These are phyloP conservation scores for Scaptomyza caliginosa DNA, from an alignment of 2,888 invertebrate genomes.

Conservation along the genomic window DNA sequence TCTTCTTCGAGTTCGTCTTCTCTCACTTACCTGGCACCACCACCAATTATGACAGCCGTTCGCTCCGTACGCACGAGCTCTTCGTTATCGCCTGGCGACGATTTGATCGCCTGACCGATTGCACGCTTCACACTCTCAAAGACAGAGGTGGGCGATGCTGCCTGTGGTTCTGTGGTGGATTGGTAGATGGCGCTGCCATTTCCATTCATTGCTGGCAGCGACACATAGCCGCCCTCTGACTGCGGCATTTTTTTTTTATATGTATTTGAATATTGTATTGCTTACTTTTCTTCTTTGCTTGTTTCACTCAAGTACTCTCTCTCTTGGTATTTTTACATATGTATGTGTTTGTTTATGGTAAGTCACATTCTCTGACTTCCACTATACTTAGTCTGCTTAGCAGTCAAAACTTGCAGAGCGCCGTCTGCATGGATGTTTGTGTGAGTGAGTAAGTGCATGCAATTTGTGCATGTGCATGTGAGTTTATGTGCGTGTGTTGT, in stretches of 20 bases:
- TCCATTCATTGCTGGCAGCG: conserved; percentile 82
- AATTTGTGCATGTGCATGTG: conserved; percentile 14
- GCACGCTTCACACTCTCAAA: conserved; percentile 84
- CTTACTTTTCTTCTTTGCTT: conserved; percentile 29
- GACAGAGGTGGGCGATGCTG: conserved; percentile 81
- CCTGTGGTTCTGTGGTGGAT: conserved; percentile 83
- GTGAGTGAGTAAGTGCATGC: conserved; percentile 26
- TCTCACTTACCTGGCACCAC: conserved; percentile 83
- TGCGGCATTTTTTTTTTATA: conserved; percentile 76
- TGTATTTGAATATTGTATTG: conserved; percentile 5
- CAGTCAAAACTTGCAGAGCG: conserved; percentile 34
- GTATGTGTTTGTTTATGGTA: neutral
- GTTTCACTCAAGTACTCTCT: conserved; percentile 4
- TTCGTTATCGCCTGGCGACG: conserved; percentile 79
- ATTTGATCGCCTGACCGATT: conserved; percentile 84
- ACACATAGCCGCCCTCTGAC: conserved; percentile 84
- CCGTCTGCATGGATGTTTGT: conserved; percentile 8
- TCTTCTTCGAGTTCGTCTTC: neutral
- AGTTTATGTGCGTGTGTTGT: conserved; percentile 20
- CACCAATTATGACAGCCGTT: conserved; percentile 81
- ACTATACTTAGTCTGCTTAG: conserved; percentile 57
- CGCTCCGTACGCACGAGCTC: conserved; percentile 81
- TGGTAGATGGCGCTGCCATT: conserved; percentile 83
- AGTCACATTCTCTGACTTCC: conserved; percentile 28
- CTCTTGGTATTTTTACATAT: conserved; percentile 5